Conservation (phyloP, 2,797 vertebrate genomes). For the Malurus splendens region DNA sequence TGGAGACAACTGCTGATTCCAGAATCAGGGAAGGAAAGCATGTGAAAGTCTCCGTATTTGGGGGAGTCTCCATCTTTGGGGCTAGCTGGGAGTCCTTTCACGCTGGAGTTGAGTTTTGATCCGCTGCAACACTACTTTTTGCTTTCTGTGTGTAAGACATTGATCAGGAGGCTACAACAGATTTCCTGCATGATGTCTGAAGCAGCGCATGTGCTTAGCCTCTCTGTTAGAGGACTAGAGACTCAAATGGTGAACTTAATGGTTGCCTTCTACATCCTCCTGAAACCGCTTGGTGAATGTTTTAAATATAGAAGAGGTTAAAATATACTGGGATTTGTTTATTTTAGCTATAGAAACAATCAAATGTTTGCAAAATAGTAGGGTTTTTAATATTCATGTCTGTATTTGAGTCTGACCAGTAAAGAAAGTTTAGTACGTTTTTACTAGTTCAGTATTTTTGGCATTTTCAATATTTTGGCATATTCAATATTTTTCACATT, state of each 20-base stretch:
- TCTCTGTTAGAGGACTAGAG: background rate
- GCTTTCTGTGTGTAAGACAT: background rate
- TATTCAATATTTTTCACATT: background rate
- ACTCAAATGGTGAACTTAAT: background rate
- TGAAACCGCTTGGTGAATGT: background rate
- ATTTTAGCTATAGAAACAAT: background rate
- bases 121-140: background rate
- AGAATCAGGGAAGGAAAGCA: background rate
- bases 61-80: background rate
- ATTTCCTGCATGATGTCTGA: rapidly evolving
- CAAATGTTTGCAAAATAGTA: background rate
- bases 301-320: background rate
- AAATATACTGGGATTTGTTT: background rate
- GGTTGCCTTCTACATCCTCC: background rate
- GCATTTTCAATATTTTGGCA: background rate
- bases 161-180: background rate
- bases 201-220: background rate
- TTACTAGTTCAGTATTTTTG: background rate
- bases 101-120: background rate
- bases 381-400: background rate
- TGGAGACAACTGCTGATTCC: background rate
- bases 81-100: background rate
- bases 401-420: background rate
- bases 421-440: background rate
- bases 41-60: background rate